Percentiles rank a stretch among this genome's conserved stretches.
These are phyloP conservation scores for Catharus ustulatus DNA, from an alignment of 2,797 vertebrate genomes.

Conservation along the genomic window DNA sequence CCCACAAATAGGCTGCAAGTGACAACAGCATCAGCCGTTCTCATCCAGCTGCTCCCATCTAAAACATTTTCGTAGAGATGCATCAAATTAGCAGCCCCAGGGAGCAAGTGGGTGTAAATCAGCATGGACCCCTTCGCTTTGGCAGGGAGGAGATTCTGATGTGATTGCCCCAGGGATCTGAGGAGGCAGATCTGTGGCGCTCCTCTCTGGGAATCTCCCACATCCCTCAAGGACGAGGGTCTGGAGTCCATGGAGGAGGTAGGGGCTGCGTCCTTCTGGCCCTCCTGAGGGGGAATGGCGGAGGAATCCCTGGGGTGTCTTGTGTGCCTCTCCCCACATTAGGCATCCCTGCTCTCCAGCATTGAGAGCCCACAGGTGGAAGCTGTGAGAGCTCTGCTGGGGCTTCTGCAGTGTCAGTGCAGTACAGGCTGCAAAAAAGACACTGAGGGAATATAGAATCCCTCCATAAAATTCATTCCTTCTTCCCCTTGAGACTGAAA, in stretches of 20 bases:
- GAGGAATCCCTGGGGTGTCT: slow-evolving; percentile 54
- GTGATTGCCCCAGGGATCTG: slow-evolving; percentile 60
- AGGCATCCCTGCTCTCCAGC: background rate
- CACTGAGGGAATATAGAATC: background rate
- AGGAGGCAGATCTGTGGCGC: slow-evolving; percentile 59
- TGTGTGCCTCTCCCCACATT: slow-evolving; percentile 10
- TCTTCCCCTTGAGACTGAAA: slow-evolving; percentile 2
- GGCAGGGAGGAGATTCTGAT: slow-evolving; percentile 66
- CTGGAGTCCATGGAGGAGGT: slow-evolving; percentile 65
- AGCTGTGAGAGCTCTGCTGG: background rate
- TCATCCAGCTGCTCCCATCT: slow-evolving; percentile 62
- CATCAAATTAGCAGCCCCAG: slow-evolving; percentile 42
- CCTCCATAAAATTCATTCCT: background rate
- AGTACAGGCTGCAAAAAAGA: background rate
- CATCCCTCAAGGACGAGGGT: slow-evolving; percentile 60
- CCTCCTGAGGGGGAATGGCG: slow-evolving; percentile 26
- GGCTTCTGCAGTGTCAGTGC: background rate
- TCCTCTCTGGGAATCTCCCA: slow-evolving; percentile 65
- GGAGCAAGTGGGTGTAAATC: slow-evolving; percentile 62
- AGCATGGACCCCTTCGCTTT: slow-evolving; percentile 54
- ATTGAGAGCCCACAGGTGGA: background rate
- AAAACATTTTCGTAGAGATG: slow-evolving; percentile 20
- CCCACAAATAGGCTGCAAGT: slow-evolving; percentile 6
- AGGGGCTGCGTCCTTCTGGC: slow-evolving; percentile 56
- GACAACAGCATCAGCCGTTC: slow-evolving; percentile 40